Conservation (phyloP, 2,888 invertebrate genomes). For the Drymonia ruficornis region DNA sequence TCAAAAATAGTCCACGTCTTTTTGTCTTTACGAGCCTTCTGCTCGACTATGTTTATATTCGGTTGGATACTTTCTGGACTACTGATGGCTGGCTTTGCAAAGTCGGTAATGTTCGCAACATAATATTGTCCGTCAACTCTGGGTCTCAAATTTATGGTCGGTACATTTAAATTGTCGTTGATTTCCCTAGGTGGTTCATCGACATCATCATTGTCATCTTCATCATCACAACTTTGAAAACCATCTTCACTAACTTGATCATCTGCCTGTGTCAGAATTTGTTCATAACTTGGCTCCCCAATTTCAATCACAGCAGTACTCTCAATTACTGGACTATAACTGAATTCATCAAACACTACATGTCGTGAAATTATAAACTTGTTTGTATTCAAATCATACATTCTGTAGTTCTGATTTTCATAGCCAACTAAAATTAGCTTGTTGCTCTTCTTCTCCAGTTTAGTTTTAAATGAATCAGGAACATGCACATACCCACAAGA, state of each 20-base stretch:
- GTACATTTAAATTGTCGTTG: slow-evolving; percentile 9
- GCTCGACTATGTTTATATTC: slow-evolving; percentile 30
- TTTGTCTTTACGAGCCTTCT: slow-evolving; percentile 28
- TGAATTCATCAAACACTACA: slow-evolving; percentile 37
- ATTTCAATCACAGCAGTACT: too few relatives aligned
- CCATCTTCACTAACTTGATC: slow-evolving; percentile 26
- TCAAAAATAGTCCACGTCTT: slow-evolving; percentile 30
- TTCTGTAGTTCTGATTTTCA: slow-evolving; percentile 41
- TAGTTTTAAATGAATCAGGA: slow-evolving; percentile 39
- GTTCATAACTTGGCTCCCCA: too few relatives aligned
- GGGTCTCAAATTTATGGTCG: slow-evolving; percentile 29
- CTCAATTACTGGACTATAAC: background rate
- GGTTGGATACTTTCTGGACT: slow-evolving; percentile 21
- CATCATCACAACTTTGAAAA: slow-evolving; percentile 16
- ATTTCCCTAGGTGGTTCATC: slow-evolving; percentile 25
- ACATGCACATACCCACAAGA: slow-evolving; percentile 43
- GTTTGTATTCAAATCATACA: slow-evolving; percentile 32
- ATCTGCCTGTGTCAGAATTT: background rate
- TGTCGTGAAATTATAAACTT: slow-evolving; percentile 30
- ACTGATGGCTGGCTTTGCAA: slow-evolving; percentile 32
- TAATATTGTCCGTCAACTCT: slow-evolving; percentile 25
- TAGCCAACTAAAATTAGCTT: slow-evolving; percentile 45
- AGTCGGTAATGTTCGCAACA: slow-evolving; percentile 37
- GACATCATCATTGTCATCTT: slow-evolving; percentile 31
- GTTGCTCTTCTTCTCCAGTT: slow-evolving; percentile 34